Percentiles rank a stretch among this genome's conserved stretches.
Conservation (phyloP, 1,140 invertebrate species). For the Sycobia sp. region DNA sequence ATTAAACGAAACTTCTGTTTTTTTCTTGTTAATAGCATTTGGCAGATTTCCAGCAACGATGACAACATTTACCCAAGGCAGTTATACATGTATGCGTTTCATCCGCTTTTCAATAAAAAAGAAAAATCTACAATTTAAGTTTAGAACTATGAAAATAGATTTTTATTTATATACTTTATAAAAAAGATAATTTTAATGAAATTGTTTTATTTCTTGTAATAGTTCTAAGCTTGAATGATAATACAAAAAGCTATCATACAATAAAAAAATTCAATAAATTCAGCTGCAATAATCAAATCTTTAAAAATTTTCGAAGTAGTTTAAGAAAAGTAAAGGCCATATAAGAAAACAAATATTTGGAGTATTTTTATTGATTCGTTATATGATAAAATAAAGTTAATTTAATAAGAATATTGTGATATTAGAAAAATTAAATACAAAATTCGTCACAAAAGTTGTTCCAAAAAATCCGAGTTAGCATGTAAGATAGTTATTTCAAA, state of each 20-base stretch:
- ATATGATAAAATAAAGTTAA: constrained; percentile 25
- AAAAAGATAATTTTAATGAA: constrained; percentile 3
- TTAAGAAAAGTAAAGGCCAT: no score
- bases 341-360: no score
- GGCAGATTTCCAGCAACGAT: constrained; percentile 83
- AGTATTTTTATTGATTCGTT: no score
- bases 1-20: constrained; percentile 57
- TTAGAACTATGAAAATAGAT: constrained; percentile 19
- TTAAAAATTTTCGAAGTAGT: neutral
- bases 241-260: constrained; percentile 11
- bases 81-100: constrained; percentile 84
- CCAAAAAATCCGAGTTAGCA: constrained; percentile 2
- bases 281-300: neutral
- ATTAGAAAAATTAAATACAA: neutral
- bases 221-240: constrained; percentile 28
- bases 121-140: constrained; percentile 14
- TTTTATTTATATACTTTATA: neutral
- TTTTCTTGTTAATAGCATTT: constrained; percentile 73
- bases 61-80: constrained; percentile 81
- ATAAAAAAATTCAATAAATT: constrained; percentile 6
- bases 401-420: constrained; percentile 31
- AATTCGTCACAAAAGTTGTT: no score
- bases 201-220: constrained; percentile 7
- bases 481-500: constrained; percentile 37
- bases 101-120: constrained; percentile 48